Base-by-base conservation (phyloP, 2,888 invertebrate genomes). In the Aspidiotus rigidus region DNA sequence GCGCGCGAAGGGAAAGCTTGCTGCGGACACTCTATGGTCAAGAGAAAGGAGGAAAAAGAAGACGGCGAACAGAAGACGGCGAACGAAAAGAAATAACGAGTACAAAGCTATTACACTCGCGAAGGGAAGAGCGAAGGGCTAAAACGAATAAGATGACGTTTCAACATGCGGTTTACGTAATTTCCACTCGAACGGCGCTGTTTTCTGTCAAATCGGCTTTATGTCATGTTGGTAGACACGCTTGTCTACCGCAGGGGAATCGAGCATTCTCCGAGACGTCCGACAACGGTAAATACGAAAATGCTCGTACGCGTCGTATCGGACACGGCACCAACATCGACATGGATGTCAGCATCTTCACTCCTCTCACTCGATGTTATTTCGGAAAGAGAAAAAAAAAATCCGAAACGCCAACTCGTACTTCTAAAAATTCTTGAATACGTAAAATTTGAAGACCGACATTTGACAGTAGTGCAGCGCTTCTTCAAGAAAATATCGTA, bases 181-280 rank as follows among this genome's bases (percentile, higher is more conserved):
- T 66, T 66, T 60, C 56, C 66, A 44, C 66, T 66, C 59, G 59
- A 66, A 28, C 56, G 66, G 17, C 55, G 56, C 7, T 39, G 66
- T 59, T 66, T 57, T 66, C 66, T 59, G 44, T 49, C 44, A 42
- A 59, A 59, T 66, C 59, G 59, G 59, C 42, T 66, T 66, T 28
- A 42, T 66, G 66, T 66, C 66, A 66, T 66, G 57, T 66, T 57
- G 66, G 66, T 66, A 42, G 66, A 66, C 54, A 66, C 49, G 56
- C 66, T 66, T 66, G 66, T 66, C 66, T 42, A 59, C 57, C 66
- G 66, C 66, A 66, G 66, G 66, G 66, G 66, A 66, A 66, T 66
- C 59, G 49, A 49, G 49, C 10, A 6, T 49, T 13, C n/a, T 49
- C 49, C n/a, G 28, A 28, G 28, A 28, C 28, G 28, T 28, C 28